phyloP scores from a whole-genome alignment of 2,888 invertebrate species.

The Melinaea marsaeus region DNA sequence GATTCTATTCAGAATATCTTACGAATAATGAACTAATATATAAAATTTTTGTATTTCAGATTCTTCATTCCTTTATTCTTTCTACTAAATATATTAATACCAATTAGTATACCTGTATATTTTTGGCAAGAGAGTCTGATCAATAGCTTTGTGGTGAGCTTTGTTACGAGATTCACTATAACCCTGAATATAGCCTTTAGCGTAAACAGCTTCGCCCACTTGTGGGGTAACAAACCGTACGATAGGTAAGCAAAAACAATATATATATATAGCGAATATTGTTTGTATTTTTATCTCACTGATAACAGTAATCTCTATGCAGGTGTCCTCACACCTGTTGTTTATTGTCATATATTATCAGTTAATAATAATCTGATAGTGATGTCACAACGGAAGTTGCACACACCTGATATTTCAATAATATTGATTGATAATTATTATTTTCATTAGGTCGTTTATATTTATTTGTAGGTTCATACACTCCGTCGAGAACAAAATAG shows the following conservation, averaged over 20 bases:
- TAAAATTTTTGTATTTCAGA: slow-evolving; percentile 59
- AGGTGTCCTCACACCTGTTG: too few species aligned
- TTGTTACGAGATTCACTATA: slow-evolving; percentile 88
- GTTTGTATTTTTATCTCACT: too few species aligned
- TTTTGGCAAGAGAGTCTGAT: slow-evolving; percentile 89
- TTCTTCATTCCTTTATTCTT: slow-evolving; percentile 84
- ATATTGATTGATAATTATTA: not conserved
- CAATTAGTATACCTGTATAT: slow-evolving; percentile 87
- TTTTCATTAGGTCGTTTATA: not conserved
- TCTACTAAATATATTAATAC: slow-evolving; percentile 81
- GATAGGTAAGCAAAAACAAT: slow-evolving; percentile 79
- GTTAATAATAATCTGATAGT: too few species aligned
- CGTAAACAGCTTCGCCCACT: slow-evolving; percentile 96
- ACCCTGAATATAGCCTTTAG: slow-evolving; percentile 95
- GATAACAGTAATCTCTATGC: too few species aligned
- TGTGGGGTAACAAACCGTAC: slow-evolving; percentile 95
- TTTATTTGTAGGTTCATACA: slow-evolving; percentile 79
- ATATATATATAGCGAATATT: slow-evolving; percentile 1
- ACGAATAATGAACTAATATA: not conserved
- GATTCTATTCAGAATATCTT: not conserved
- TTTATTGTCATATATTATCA: too few species aligned
- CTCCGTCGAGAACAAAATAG: slow-evolving; percentile 83
- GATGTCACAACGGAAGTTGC: too few species aligned
- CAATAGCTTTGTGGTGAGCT: slow-evolving; percentile 90
- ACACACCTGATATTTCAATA: too few species aligned